Base-by-base conservation (phyloP, 2,113 vertebrate genomes). In the Okapia johnstoni region DNA sequence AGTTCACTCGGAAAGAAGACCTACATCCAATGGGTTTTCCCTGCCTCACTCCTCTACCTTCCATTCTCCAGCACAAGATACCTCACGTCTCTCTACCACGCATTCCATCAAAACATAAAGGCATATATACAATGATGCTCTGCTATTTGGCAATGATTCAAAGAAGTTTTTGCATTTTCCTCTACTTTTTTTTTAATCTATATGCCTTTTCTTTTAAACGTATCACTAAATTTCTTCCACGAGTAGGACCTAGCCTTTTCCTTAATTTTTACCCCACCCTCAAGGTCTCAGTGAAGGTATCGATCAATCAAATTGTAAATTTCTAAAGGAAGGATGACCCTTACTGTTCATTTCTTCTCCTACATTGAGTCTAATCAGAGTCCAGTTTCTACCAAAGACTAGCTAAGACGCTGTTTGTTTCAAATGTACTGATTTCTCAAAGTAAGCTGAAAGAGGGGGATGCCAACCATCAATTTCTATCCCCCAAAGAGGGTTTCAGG, bases 51-150 rank as follows among this genome's bases (percentile, higher is more conserved):
- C 21, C 21, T 36, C 36, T 16, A 30, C 6, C 33, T 21, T 83
- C 10, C 12, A 7, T 80, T 85, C 10, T 8, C 54, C 43, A 66
- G 28, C 23, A 50, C 4, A 28, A 43, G 36, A 30, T 4, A 23
- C 4, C 11, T 55, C 40, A 46, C 17, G 8, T 1, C 7, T 40
- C 28, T 70, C 80, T 43, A 28, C 1, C 12, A 1, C 2, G 3
- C 14, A 1, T 48, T 60, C 70, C 76, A 58, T 15, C 28, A 60
- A 60, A 9, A 15, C 15, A 14, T 70, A 25, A 48, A 63, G 16
- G 6, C 3, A 19, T 25, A 7, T 46, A 15, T 28, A 16, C 1
- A 14, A 52, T 15, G 19, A 79, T 1, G 3, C 4, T 14, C 61
- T 46, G 50, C 33, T 25, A 10, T 63, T 90, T 86, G 50, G 19